Conservation (phyloP, 2,888 invertebrate genomes). For the Mactromeris polynyma region DNA sequence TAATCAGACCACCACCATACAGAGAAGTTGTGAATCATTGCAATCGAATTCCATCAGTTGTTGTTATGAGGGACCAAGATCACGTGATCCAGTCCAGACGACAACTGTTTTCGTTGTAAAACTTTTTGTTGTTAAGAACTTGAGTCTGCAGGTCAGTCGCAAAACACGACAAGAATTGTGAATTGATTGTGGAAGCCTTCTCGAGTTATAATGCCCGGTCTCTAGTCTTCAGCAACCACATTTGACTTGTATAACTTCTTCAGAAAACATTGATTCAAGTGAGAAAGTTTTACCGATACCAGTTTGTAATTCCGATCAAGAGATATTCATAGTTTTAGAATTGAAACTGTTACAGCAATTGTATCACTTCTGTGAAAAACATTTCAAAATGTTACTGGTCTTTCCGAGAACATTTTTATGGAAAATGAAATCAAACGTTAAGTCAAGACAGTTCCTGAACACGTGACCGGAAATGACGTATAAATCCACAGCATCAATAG, state of each 20-base stretch:
- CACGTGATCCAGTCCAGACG: constrained; percentile 16
- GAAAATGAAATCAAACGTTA: neutral
- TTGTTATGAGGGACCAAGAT: constrained; percentile 46
- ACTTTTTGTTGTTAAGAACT: neutral
- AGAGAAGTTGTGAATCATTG: constrained; percentile 50
- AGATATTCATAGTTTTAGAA: neutral
- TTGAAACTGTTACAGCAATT: no score
- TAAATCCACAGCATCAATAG: neutral
- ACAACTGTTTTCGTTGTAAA: constrained; percentile 38
- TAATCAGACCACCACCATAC: constrained; percentile 63
- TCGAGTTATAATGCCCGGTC: neutral
- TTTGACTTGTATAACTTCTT: neutral
- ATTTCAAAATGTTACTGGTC: neutral
- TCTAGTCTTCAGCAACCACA: neutral
- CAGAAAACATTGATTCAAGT: neutral
- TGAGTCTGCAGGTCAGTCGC: neutral
- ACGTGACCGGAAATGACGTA: neutral
- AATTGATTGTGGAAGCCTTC: neutral
- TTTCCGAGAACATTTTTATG: no score
- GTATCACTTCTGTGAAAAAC: no score
- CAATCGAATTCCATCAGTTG: constrained; percentile 51
- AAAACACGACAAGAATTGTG: neutral
- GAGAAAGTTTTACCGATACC: neutral
- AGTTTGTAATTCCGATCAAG: neutral
- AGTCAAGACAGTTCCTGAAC: neutral